Evolutionary conservation across 2,888 invertebrate genomes (phyloP), one percentile per base, ranked within the genome.

Genomic region (Herminia tarsipennalis): DNA sequence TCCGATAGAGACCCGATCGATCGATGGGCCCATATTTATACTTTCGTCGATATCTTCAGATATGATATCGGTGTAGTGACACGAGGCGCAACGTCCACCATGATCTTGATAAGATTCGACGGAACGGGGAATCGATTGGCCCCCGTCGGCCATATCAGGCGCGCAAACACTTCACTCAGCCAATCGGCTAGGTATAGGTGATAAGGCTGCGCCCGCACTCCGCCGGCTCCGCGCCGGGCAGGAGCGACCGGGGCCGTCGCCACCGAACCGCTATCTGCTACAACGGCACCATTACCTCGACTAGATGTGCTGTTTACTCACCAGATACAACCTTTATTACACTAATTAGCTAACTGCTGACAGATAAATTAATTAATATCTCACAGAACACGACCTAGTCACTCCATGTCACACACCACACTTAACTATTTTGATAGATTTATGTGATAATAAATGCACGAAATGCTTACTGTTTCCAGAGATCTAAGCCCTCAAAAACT

Each of bases 1-100:
- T 86, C 77, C 81, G 88, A 91, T 86, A 90, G 89, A 89, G 90
- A 81, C 81, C 78, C 83, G 86, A 89, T 89, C 91, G 90, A 91
- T 91, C 83, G 88, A 91, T 88, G 89, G 87, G 81, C 90, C 70
- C 88, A 87, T 91, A 91, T 91, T 89, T 91, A 91, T 91, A 91
- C 89, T 82, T 88, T 91, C 86, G 78, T 86, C 84, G 81, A 86
- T 88, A 89, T 90, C 90, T 88, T 75, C 72, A 78, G 89, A 90
- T 90, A 91, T 73, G 82, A 82, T 91, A 91, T 90, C 91, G 73
- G 86, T 76, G 71, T 76, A 79, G 73, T 73, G 85, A 81, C 87
- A 80, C 86, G 83, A 86, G 82, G 85, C 82, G 78, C 78, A 71
- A 82, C 79, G 85, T 89, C 82, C 89, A 88, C 87, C 88, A 86